A percentile compares a stretch with the other conserved stretches of the same genome.
Evolutionary conservation across 2,797 vertebrate genomes (phyloP).

Genomic region (Sebastes flavidus): DNA sequence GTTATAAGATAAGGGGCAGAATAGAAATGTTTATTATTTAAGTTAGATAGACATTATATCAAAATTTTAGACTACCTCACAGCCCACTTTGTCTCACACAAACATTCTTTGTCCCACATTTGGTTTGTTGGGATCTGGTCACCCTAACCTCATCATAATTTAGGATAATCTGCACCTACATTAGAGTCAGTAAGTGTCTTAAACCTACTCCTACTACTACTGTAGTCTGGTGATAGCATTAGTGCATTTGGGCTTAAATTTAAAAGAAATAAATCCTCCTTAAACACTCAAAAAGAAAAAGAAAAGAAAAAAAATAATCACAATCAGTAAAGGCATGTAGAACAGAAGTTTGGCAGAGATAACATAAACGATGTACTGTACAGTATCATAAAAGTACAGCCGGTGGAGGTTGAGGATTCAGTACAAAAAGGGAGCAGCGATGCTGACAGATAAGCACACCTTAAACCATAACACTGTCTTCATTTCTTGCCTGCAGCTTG

Average conservation of each 20-base stretch:
- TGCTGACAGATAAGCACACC: background rate
- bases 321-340: background rate
- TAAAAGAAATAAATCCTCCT: too few relatives aligned
- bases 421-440: background rate
- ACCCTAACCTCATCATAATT: accelerated
- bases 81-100: too few relatives aligned
- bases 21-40: too few relatives aligned
- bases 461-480: background rate
- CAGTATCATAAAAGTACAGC: background rate
- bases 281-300: background rate
- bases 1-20: too few relatives aligned
- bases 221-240: too few relatives aligned
- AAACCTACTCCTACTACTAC: too few relatives aligned
- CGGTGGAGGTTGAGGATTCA: background rate
- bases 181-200: background rate
- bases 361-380: background rate
- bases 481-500: slow-evolving; percentile 6
- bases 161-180: background rate
- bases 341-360: background rate
- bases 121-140: too few relatives aligned
- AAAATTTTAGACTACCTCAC: too few relatives aligned
- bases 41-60: too few relatives aligned
- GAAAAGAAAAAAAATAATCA: background rate
- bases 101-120: too few relatives aligned
- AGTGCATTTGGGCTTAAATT: too few relatives aligned